Evolutionary conservation across 2,797 vertebrate genomes (phyloP).

Genomic region (Dipus sagitta): DNA sequence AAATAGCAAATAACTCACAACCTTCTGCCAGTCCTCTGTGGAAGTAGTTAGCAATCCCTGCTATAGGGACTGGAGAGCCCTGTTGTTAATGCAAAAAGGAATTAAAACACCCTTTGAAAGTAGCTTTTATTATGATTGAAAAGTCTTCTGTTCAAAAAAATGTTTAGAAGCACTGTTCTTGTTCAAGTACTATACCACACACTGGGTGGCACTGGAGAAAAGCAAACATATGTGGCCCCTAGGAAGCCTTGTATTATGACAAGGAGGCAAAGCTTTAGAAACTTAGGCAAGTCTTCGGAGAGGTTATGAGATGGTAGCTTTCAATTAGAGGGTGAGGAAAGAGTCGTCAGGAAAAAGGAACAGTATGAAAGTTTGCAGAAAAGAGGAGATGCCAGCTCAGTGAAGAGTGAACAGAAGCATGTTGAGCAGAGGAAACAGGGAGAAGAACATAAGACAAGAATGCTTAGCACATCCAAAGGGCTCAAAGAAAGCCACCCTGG

Average conservation of each 20-base stretch:
- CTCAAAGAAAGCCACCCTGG: not conserved
- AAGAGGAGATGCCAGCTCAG: not conserved
- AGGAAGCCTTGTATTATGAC: not conserved
- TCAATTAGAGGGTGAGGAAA: not conserved
- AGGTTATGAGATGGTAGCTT: not conserved
- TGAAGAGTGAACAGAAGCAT: not conserved
- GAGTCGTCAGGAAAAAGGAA: not conserved
- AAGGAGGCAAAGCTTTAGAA: not conserved
- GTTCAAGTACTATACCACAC: not conserved
- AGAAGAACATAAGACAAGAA: not conserved
- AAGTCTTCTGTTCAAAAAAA: not conserved
- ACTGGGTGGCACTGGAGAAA: not conserved
- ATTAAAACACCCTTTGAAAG: not conserved
- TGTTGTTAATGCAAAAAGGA: not conserved
- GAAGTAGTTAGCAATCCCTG: not conserved
- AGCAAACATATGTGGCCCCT: not conserved
- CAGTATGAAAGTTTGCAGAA: not conserved
- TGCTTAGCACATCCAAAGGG: not conserved
- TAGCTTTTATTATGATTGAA: not conserved
- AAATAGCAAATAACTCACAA: constrained; percentile 17
- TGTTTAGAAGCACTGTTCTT: not conserved
- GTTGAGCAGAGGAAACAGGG: not conserved
- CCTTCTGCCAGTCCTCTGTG: not conserved
- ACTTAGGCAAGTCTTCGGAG: not conserved
- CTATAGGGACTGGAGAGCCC: not conserved